These are phyloP conservation scores for Metridium senile DNA, from an alignment of 92 coral and sea anemone genomes.

Conservation along the genomic window DNA sequence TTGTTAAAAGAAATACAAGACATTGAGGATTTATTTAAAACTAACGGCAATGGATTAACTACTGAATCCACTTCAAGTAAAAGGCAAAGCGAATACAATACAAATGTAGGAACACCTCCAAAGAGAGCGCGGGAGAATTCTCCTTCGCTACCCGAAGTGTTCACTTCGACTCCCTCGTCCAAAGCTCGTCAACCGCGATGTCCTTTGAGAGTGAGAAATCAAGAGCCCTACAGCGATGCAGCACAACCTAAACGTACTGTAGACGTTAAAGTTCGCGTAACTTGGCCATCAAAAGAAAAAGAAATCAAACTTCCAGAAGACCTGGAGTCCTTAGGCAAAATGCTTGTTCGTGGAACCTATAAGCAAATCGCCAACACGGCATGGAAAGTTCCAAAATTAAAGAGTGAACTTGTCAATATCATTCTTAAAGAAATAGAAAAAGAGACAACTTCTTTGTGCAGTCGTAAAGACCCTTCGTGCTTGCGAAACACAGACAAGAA, in stretches of 20 bases:
- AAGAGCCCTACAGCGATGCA: background rate
- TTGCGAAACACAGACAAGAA: slow-evolving; percentile 56
- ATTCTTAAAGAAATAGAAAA: slow-evolving; percentile 54
- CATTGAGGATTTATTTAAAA: background rate
- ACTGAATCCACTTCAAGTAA: background rate
- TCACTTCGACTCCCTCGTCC: slow-evolving; percentile 32
- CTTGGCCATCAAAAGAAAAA: slow-evolving; percentile 53
- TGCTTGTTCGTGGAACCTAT: slow-evolving; percentile 65
- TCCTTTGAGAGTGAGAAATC: background rate
- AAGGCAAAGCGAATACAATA: background rate
- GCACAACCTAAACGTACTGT: slow-evolving; percentile 19
- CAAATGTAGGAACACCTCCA: background rate
- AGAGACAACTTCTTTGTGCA: slow-evolving; percentile 67
- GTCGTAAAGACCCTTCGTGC: slow-evolving; percentile 65
- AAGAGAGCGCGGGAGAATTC: slow-evolving; percentile 24
- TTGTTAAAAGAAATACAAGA: background rate
- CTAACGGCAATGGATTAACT: too few species aligned
- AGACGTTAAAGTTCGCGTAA: slow-evolving; percentile 39
- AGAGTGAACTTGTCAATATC: slow-evolving; percentile 40
- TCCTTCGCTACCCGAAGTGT: background rate
- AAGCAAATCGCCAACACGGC: slow-evolving; percentile 69
- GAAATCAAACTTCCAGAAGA: slow-evolving; percentile 58
- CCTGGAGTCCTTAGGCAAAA: slow-evolving; percentile 66
- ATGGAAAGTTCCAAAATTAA: slow-evolving; percentile 47
- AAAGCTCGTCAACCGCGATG: slow-evolving; percentile 29